These are phyloP conservation scores for Oreochromis grahami DNA, from an alignment of 2,797 vertebrate species.

Conservation along the genomic window DNA sequence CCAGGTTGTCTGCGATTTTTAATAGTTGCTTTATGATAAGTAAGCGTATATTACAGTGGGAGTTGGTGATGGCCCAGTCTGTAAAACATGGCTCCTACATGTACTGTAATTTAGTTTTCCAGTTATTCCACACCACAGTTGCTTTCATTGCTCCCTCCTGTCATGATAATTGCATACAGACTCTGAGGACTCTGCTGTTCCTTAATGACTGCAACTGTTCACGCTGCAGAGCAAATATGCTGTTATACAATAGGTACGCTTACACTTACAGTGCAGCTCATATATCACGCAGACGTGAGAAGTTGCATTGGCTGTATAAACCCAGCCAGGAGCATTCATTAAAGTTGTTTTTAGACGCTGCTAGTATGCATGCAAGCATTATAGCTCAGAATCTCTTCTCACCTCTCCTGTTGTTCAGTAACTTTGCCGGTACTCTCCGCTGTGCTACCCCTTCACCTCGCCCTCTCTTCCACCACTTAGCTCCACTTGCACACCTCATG, in stretches of 20 bases:
- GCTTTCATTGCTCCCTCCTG: conserved; percentile 20
- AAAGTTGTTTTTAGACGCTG: not conserved
- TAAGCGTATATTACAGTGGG: not conserved
- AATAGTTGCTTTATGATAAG: not conserved
- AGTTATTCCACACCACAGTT: not conserved
- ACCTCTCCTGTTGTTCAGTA: not conserved
- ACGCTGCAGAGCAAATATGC: not conserved
- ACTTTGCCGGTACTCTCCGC: not conserved
- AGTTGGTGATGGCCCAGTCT: not conserved
- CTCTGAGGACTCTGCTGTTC: conserved; percentile 24
- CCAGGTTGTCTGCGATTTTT: not conserved
- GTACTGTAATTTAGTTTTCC: not conserved
- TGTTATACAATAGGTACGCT: not conserved
- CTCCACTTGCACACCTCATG: conserved; percentile 44
- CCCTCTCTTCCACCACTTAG: conserved; percentile 1
- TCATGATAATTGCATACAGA: conserved; percentile 42
- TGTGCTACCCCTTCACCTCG: not conserved
- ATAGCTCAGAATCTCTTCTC: not conserved
- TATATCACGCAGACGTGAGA: not conserved
- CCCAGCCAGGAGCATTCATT: not conserved
- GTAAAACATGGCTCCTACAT: not conserved
- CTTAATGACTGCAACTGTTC: conserved; percentile 14
- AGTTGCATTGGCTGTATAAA: not conserved
- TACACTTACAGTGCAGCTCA: not conserved
- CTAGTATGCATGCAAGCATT: not conserved